Conservation (phyloP, 2,888 invertebrate species). For the Heliconius ismenius region DNA sequence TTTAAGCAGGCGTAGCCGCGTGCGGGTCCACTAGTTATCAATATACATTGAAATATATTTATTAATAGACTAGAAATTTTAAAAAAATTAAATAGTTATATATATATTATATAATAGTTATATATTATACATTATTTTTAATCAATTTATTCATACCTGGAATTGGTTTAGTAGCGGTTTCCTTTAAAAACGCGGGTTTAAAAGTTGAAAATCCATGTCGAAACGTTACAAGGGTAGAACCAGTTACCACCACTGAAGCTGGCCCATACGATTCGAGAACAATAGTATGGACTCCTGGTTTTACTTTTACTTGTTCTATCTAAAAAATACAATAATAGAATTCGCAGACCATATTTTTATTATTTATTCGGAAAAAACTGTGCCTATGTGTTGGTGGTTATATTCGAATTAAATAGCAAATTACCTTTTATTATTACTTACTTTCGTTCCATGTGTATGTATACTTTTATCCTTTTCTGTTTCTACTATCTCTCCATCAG, state of each 20-base stretch:
- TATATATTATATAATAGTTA: too few species aligned
- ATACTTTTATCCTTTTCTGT: slow-evolving; percentile 44
- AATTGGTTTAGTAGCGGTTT: slow-evolving; percentile 55
- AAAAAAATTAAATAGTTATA: neutral
- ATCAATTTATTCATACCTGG: slow-evolving; percentile 49
- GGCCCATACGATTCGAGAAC: slow-evolving; percentile 49
- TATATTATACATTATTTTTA: neutral
- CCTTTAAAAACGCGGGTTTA: slow-evolving; percentile 50
- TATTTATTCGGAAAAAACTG: neutral
- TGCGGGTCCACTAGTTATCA: too few species aligned
- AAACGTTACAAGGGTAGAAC: slow-evolving; percentile 53
- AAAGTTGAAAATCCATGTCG: slow-evolving; percentile 57
- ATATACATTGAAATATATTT: too few species aligned
- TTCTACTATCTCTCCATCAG: slow-evolving; percentile 48
- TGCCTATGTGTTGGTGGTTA: neutral
- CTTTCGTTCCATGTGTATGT: slow-evolving; percentile 45
- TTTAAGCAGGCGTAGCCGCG: too few species aligned
- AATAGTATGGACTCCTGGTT: slow-evolving; percentile 51
- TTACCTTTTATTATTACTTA: slow-evolving; percentile 45
- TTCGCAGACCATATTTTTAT: neutral
- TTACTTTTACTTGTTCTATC: slow-evolving; percentile 51
- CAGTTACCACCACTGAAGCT: slow-evolving; percentile 50
- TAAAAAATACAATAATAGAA: slow-evolving; percentile 38
- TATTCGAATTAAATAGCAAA: neutral
- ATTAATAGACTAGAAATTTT: too few species aligned